Conservation (phyloP, 2,113 vertebrate species). For the Grantiella picta region DNA sequence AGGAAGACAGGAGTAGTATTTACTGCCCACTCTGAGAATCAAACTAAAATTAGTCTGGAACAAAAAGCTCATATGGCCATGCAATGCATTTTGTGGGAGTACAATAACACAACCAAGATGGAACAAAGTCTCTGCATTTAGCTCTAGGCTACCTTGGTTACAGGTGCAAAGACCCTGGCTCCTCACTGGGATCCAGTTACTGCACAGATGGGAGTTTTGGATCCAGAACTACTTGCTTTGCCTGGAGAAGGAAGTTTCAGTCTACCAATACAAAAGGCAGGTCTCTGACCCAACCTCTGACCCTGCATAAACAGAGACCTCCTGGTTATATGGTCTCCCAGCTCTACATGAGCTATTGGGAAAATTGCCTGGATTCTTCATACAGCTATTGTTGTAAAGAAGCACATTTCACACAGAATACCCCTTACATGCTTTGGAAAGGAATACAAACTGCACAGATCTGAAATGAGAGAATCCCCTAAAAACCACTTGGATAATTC, state of each 20-base stretch:
- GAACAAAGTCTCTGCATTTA: not conserved
- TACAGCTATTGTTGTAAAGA: not conserved
- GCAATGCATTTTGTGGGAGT: not conserved
- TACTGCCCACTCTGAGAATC: not conserved
- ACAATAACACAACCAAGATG: not conserved
- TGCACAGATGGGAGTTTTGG: not conserved
- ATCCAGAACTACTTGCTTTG: not conserved
- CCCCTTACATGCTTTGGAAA: not conserved
- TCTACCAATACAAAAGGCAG: not conserved
- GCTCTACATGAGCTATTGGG: no score
- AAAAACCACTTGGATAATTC: not conserved
- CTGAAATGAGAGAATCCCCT: not conserved
- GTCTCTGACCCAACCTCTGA: not conserved
- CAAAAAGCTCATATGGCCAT: fast-evolving
- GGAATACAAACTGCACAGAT: not conserved
- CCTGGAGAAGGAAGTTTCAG: not conserved
- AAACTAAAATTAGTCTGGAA: not conserved
- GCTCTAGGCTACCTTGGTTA: not conserved
- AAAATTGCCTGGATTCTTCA: not conserved
- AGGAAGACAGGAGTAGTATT: not conserved
- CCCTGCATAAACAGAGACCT: not conserved
- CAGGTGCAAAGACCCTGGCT: not conserved
- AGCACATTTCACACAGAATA: not conserved
- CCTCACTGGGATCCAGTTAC: not conserved
- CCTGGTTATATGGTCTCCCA: not conserved